Evolutionary conservation across 2,888 invertebrate genomes (phyloP), one percentile per base, ranked within the genome.

Genomic region (Caenorhabditis virilis): DNA sequence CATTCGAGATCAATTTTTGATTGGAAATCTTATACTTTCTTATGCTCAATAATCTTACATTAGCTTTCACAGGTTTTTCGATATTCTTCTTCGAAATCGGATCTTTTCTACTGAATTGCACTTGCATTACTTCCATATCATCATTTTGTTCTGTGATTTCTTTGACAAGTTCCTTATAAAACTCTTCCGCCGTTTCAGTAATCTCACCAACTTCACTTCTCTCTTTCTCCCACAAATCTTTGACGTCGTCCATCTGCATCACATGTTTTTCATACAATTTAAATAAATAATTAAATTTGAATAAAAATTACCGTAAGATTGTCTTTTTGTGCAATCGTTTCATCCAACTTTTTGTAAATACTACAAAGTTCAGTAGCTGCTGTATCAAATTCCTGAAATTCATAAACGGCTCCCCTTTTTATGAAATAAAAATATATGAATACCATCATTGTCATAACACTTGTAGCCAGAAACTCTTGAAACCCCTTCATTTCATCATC

Each of bases 11-110:
- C n/a, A n/a, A n/a, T n/a, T n/a, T n/a, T n/a, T n/a, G n/a, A n/a
- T n/a, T n/a, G n/a, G n/a, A n/a, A n/a, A n/a, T n/a, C n/a, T 18
- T 3, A 16, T 27, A 46, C 23, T 50, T 15, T 38, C 25, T 49
- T 36, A 11, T 20, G 4, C 30, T 13, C 30, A 6, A 30, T 30
- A 9, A 9, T 30, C 30, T 33, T 26, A 74, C 72, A 55, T 47
- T 11, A 25, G 61, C 55, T 41, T 72, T 70, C 13, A 74, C 70
- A 15, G 74, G 74, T 41, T 65, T 58, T n/a, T 49, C 48, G 27
- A 74, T 74, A 42, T 66, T 51, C 47, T 62, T 59, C 51, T 74
- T 74, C 25, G 70, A 65, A 30, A 74, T 63, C 22, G 72, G 74
- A 45, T 74, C 74, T 38, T 69, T 72, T 11, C 49, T 57, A 20